These are phyloP conservation scores for Megaustenia siamemsis DNA, from an alignment of 2,888 invertebrate species.

Conservation along the genomic window DNA sequence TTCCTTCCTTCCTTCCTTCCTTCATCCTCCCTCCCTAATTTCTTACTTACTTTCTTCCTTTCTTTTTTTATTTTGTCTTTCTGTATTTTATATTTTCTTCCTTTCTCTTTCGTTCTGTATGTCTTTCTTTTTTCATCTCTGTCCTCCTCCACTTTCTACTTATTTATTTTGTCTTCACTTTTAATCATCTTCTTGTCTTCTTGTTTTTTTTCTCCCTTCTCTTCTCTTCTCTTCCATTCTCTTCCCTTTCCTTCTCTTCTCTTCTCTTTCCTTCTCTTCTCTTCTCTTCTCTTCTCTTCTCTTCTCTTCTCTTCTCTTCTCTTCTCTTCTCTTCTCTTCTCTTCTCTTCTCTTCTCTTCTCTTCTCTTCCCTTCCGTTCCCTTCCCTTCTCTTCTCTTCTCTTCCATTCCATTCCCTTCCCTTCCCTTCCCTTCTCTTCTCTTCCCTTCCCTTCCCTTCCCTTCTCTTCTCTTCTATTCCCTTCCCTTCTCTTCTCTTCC, in stretches of 20 bases:
- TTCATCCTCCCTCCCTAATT: too few species aligned
- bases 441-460: slow-evolving; percentile 7
- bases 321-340: slow-evolving; percentile 10
- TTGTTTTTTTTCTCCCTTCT: background rate
- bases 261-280: background rate
- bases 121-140: too few species aligned
- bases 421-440: slow-evolving; percentile 5
- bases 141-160: too few species aligned
- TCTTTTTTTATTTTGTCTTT: too few species aligned
- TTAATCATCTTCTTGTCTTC: slow-evolving; percentile 10
- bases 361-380: background rate
- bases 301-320: background rate
- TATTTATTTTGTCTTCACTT: too few species aligned
- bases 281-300: background rate
- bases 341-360: background rate
- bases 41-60: too few species aligned
- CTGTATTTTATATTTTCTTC: too few species aligned
- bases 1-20: too few species aligned
- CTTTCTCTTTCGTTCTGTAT: too few species aligned
- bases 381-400: background rate
- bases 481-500: slow-evolving; percentile 21
- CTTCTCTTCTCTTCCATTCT: background rate
- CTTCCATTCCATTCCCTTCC: too few species aligned
- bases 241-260: background rate
- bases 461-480: slow-evolving; percentile 7